These are phyloP conservation scores for Alviniconcha strummeri DNA, from an alignment of 2,888 invertebrate genomes.

Conservation along the genomic window DNA sequence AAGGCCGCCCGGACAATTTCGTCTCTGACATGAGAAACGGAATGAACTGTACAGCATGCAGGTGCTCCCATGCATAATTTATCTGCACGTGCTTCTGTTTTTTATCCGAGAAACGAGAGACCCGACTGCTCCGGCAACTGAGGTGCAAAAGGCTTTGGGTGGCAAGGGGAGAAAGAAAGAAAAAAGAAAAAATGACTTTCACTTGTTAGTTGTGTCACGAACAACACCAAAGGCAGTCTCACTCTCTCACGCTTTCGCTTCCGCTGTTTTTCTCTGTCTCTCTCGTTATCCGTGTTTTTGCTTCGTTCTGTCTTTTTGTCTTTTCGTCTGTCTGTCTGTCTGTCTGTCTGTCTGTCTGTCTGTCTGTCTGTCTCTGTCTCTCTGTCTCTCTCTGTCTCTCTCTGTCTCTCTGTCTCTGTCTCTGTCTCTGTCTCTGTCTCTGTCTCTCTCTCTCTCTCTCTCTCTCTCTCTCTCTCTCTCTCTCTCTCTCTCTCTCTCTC, in stretches of 20 bases:
- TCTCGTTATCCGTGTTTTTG: neutral
- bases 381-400: conserved; percentile 1
- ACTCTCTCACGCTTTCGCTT: neutral
- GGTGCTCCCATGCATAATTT: too few species aligned
- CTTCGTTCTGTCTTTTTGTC: conserved; percentile 19
- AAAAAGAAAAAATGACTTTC: too few species aligned
- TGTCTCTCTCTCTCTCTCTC: neutral
- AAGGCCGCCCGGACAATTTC: too few species aligned
- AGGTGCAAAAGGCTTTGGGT: too few species aligned
- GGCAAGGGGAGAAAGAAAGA: too few species aligned
- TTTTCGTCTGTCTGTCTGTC: conserved; percentile 20
- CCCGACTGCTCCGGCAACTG: too few species aligned
- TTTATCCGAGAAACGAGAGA: too few species aligned
- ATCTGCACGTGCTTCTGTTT: too few species aligned
- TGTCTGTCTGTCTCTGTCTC: conserved; percentile 8
- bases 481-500: neutral
- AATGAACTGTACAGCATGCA: too few species aligned
- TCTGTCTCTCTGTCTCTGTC: neutral
- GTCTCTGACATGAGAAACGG: too few species aligned
- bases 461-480: neutral
- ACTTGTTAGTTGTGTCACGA: neutral
- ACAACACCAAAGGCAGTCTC: neutral
- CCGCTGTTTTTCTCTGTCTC: neutral
- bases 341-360: conserved; percentile 3
- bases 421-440: neutral